Evolutionary conservation across 2,797 vertebrate species (phyloP).

Genomic region (Hybognathus amarus): DNA sequence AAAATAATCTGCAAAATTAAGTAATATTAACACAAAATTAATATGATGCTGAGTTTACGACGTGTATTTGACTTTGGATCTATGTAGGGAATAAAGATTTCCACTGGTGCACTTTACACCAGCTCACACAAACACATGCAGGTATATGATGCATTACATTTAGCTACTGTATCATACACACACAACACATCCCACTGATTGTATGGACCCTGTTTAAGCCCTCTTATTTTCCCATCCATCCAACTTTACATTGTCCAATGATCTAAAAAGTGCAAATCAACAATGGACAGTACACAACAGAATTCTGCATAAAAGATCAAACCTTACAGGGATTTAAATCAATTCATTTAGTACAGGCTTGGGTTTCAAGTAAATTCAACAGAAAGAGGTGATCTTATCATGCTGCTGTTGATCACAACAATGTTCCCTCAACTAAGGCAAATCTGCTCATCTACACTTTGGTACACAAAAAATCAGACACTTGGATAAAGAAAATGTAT

Average conservation of each 20-base stretch:
- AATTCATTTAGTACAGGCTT: constrained; percentile 19
- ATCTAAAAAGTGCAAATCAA: constrained; percentile 49
- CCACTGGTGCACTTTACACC: constrained; percentile 10
- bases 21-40: neutral
- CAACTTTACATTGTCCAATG: neutral
- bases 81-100: constrained; percentile 28
- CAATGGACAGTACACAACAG: constrained; percentile 27
- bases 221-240: neutral
- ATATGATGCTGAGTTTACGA: neutral
- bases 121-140: constrained; percentile 46
- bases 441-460: constrained; percentile 10
- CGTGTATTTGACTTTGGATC: neutral
- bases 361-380: constrained; percentile 49
- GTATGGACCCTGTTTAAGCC: constrained; percentile 17
- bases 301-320: neutral
- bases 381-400: constrained; percentile 32
- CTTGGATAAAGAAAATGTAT: neutral
- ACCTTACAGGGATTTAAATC: constrained; percentile 9
- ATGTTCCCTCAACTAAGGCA: constrained; percentile 38
- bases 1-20: neutral
- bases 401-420: constrained; percentile 3
- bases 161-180: constrained; percentile 31
- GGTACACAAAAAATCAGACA: constrained; percentile 10
- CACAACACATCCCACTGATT: constrained; percentile 32
- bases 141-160: constrained; percentile 22